Conservation (phyloP, 2,797 vertebrate species). For the Emydoidea blandingii region DNA sequence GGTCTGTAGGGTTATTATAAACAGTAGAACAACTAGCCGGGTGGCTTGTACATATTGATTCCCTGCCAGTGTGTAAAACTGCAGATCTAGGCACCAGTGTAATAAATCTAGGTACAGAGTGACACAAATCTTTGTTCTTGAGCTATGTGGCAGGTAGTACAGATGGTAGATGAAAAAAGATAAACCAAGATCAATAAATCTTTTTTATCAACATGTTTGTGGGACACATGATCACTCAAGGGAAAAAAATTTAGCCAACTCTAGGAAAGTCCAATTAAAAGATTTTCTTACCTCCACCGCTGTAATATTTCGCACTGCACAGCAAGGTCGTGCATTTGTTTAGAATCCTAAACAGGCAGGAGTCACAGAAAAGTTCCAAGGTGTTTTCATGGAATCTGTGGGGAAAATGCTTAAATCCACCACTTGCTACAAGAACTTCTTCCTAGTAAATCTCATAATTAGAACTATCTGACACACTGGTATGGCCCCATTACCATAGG, state of each 20-base stretch:
- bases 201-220: slow-evolving; percentile 70
- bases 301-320: neutral
- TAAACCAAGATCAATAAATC: slow-evolving; percentile 61
- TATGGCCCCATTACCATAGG: neutral
- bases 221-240: slow-evolving; percentile 22
- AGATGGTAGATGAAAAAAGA: slow-evolving; percentile 62
- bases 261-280: slow-evolving; percentile 12
- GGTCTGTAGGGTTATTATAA: slow-evolving; percentile 58
- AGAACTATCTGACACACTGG: neutral
- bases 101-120: slow-evolving; percentile 67
- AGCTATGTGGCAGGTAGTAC: slow-evolving; percentile 32
- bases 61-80: slow-evolving; percentile 62
- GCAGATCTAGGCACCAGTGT: slow-evolving; percentile 26
- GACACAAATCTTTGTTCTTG: slow-evolving; percentile 59
- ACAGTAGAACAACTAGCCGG: slow-evolving; percentile 48
- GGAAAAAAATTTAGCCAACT: neutral
- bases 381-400: neutral
- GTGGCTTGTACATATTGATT: slow-evolving; percentile 74
- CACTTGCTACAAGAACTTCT: neutral
- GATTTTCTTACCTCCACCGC: neutral
- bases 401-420: neutral
- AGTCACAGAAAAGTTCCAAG: neutral
- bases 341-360: neutral
- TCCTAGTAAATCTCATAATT: neutral
- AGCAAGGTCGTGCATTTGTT: neutral